A percentile compares a stretch with the other conserved stretches of the same genome.
phyloP scores from a whole-genome alignment of 2,888 invertebrate genomes.

The Mythimna albipuncta region DNA sequence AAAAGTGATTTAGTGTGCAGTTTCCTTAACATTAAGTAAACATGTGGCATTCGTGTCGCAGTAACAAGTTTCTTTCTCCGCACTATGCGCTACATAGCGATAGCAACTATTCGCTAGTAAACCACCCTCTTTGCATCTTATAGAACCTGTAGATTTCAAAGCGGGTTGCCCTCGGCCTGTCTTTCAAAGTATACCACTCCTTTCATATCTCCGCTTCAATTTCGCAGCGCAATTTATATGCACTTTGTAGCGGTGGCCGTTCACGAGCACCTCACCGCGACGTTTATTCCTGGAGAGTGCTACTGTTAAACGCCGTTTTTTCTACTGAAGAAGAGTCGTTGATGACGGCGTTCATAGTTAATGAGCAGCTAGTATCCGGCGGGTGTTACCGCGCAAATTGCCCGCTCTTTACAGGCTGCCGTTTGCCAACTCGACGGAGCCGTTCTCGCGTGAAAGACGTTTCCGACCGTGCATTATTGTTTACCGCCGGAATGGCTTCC shows the following conservation, averaged over 20 bases:
- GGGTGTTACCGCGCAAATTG: conserved; percentile 87
- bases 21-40: conserved; percentile 35
- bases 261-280: conserved; percentile 83
- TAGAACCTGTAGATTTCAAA: conserved; percentile 69
- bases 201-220: conserved; percentile 88
- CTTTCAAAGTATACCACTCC: conserved; percentile 81
- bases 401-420: conserved; percentile 83
- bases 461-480: conserved; percentile 88
- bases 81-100: neutral
- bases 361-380: conserved; percentile 88
- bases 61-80: conserved; percentile 27
- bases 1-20: conserved; percentile 9
- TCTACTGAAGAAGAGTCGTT: conserved; percentile 87
- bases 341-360: conserved; percentile 90
- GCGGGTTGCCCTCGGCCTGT: conserved; percentile 78
- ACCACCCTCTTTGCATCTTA: conserved; percentile 58
- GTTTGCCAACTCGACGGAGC: conserved; percentile 83
- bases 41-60: neutral
- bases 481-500: conserved; percentile 87
- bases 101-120: conserved; percentile 29
- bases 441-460: conserved; percentile 83
- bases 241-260: conserved; percentile 86
- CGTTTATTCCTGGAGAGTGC: conserved; percentile 86
- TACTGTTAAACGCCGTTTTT: conserved; percentile 87
- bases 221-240: conserved; percentile 89